Conservation (phyloP, 2,888 invertebrate genomes). For the Andrena flavipes region DNA sequence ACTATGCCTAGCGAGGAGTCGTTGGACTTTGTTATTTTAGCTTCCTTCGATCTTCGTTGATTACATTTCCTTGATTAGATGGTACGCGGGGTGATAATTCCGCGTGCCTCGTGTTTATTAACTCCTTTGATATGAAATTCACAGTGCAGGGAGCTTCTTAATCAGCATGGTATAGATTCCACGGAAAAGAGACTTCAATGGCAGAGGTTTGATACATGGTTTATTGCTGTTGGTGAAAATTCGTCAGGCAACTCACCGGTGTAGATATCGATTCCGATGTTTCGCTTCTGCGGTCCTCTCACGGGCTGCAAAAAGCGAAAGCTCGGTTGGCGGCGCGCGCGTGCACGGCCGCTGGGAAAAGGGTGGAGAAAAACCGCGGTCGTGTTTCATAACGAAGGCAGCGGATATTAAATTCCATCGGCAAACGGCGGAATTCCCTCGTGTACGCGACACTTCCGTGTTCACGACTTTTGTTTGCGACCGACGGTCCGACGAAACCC, state of each 20-base stretch:
- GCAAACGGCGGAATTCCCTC: slow-evolving; percentile 62
- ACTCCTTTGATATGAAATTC: too few relatives aligned
- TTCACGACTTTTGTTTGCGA: slow-evolving; percentile 67
- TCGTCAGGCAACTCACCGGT: slow-evolving; percentile 9
- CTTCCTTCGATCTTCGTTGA: too few relatives aligned
- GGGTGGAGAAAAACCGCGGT: slow-evolving; percentile 59
- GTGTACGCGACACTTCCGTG: slow-evolving; percentile 60
- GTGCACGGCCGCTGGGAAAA: slow-evolving; percentile 35
- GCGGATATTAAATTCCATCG: slow-evolving; percentile 73
- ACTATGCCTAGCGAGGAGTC: too few relatives aligned
- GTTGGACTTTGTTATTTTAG: too few relatives aligned
- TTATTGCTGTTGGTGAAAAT: slow-evolving; percentile 37
- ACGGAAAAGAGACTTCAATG: too few relatives aligned
- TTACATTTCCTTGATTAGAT: too few relatives aligned
- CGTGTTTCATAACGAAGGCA: slow-evolving; percentile 71
- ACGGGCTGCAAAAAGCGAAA: slow-evolving; percentile 42
- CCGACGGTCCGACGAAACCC: slow-evolving; percentile 53
- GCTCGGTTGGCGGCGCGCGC: slow-evolving; percentile 4
- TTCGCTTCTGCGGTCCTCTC: slow-evolving; percentile 10
- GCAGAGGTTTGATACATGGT: neutral
- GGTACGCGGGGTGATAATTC: too few relatives aligned
- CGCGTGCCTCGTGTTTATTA: too few relatives aligned
- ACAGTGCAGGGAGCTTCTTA: neutral
- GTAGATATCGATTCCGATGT: slow-evolving; percentile 43
- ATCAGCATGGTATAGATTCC: neutral